A percentile compares a stretch with the other conserved stretches of the same genome.
These are phyloP conservation scores for Salmo trutta DNA, from an alignment of 2,797 vertebrate species.

Conservation along the genomic window DNA sequence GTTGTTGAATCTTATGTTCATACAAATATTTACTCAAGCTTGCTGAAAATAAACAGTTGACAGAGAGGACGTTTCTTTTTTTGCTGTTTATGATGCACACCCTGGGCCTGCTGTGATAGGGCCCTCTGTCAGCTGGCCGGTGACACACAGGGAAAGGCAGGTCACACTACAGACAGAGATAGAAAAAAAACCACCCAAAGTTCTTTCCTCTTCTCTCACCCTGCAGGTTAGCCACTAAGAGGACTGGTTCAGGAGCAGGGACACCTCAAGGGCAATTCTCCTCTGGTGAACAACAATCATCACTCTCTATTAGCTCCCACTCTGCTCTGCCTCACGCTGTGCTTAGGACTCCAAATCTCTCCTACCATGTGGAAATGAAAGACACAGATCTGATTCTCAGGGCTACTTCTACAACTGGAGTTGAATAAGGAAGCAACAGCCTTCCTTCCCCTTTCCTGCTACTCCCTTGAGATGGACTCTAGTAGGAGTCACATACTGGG, in stretches of 20 bases:
- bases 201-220: neutral
- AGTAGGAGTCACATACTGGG: neutral
- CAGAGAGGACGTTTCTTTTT: no score
- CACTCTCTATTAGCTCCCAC: no score
- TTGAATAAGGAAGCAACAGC: constrained; percentile 34
- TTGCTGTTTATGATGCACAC: no score
- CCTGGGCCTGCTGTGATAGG: neutral
- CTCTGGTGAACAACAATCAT: neutral
- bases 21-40: no score
- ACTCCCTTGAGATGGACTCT: constrained; percentile 9
- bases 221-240: neutral
- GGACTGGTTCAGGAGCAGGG: no score
- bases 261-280: no score
- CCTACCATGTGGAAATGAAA: neutral
- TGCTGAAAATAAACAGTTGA: no score
- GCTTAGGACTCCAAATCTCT: no score
- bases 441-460: constrained; percentile 41
- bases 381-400: neutral
- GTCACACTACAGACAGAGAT: no score
- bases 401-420: no score
- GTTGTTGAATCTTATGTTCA: no score
- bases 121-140: neutral
- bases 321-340: no score
- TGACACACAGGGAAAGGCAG: neutral
- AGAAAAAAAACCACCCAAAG: neutral